Percentiles rank a stretch among this genome's conserved stretches.
These are phyloP conservation scores for Menidia beryllina DNA, from an alignment of 2,113 vertebrate species.

Conservation along the genomic window DNA sequence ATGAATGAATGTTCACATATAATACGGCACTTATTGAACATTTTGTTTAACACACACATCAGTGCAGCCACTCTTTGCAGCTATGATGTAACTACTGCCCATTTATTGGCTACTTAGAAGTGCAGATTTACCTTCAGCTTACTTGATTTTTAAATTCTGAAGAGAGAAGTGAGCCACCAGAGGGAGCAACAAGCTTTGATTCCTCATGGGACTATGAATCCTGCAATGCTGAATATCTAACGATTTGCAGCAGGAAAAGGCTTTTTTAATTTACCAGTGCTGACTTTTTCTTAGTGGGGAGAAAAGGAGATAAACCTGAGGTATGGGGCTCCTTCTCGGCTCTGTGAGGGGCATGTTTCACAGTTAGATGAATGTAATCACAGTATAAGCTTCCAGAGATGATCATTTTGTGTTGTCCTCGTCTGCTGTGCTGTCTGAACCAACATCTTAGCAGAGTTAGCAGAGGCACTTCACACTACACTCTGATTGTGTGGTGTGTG, in stretches of 20 bases:
- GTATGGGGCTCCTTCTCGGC: constrained; percentile 21
- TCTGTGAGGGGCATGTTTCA: constrained; percentile 30
- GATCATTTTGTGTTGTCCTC: constrained; percentile 31
- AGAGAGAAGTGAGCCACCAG: constrained; percentile 52
- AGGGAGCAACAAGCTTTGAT: constrained; percentile 61
- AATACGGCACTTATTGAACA: background rate
- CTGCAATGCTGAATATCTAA: constrained; percentile 33
- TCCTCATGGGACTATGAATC: constrained; percentile 35
- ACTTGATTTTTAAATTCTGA: constrained; percentile 31
- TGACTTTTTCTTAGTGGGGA: background rate
- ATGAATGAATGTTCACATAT: background rate
- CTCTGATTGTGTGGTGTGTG: constrained; percentile 70
- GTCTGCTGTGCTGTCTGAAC: constrained; percentile 14
- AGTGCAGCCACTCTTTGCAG: background rate
- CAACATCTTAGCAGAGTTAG: constrained; percentile 6
- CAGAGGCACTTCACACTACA: constrained; percentile 22
- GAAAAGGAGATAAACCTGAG: background rate
- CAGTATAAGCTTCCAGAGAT: constrained; percentile 47
- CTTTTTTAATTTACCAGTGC: background rate
- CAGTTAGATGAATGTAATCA: constrained; percentile 43
- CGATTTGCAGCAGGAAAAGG: constrained; percentile 13
- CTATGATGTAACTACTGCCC: background rate
- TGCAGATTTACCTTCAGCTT: constrained; percentile 2
- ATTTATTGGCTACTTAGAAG: background rate
- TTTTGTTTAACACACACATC: background rate